Percentiles rank a stretch among this genome's conserved stretches.
phyloP scores from a whole-genome alignment of 2,888 invertebrate species.

The Eupithecia pulchellata region DNA sequence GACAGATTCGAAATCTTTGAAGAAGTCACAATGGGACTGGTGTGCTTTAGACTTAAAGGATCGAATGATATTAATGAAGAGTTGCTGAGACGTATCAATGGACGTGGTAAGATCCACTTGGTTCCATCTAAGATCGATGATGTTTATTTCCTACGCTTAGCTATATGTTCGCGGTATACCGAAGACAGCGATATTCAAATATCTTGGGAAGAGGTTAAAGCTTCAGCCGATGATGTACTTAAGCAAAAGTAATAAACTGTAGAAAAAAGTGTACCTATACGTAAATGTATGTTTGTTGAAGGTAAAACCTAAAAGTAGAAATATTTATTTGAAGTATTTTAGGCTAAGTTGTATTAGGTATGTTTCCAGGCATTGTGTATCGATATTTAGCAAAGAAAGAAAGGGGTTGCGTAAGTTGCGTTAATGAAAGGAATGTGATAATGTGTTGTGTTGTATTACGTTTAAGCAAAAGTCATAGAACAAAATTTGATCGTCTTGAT shows the following conservation, averaged over 20 bases:
- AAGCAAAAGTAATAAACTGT: slow-evolving; percentile 41
- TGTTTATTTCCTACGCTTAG: slow-evolving; percentile 94
- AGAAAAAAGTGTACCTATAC: background rate
- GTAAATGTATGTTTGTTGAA: background rate
- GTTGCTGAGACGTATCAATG: slow-evolving; percentile 93
- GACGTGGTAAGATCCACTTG: slow-evolving; percentile 95
- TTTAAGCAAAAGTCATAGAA: no score
- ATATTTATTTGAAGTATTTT: background rate
- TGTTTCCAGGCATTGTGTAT: background rate
- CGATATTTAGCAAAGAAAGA: no score
- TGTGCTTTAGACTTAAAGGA: slow-evolving; percentile 97
- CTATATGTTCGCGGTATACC: slow-evolving; percentile 94
- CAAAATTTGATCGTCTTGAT: no score
- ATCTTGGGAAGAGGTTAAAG: slow-evolving; percentile 94
- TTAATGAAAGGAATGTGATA: no score
- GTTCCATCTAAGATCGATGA: slow-evolving; percentile 95
- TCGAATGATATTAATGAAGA: slow-evolving; percentile 93
- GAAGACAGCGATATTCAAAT: slow-evolving; percentile 92
- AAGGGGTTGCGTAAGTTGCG: no score
- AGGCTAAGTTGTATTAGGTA: background rate
- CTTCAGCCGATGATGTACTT: slow-evolving; percentile 89
- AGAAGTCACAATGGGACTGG: slow-evolving; percentile 96
- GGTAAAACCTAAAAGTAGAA: background rate
- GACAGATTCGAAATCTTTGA: slow-evolving; percentile 94
- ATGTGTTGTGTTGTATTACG: no score